Base-by-base conservation (phyloP, 2,113 vertebrate genomes). In the Cyanocitta stelleri region DNA sequence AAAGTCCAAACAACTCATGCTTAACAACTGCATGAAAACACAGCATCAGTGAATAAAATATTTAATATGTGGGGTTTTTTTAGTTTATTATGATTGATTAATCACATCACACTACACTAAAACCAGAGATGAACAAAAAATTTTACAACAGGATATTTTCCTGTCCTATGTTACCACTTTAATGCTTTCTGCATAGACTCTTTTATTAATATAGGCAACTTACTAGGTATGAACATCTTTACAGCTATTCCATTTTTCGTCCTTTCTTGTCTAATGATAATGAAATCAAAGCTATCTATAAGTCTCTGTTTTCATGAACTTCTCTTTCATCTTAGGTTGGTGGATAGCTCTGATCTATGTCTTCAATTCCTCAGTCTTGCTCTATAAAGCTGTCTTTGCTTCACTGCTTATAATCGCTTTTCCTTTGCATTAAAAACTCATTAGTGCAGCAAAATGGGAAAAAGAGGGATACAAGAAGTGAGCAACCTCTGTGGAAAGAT, bases 321-420 rank as follows among this genome's bases (percentile, higher is more conserved):
- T 90, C 83, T 92, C 86, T 94, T 85, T 90, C 82, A 95, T 95
- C 94, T 93, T 82, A 85, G 59, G 48, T 39, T 95, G 48, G 52
- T 90, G 85, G 84, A 68, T 67, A 93, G 93, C 81, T 83, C 58
- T 86, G 73, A 90, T 90, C 61, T 81, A 68, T 85, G 81, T 64
- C 96, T 96, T 97, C 86, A 89, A 77, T 96, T 84, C 58, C 62
- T 80, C 82, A 77, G 76, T 91, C 61, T 58, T 93, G 81, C 82
- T 97, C 93, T 74, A 51, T 81, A 91, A 93, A 93, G 77, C 59
- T 94, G 94, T 90, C 85, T 97, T 94, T 92, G 91, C 96, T 97
- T 97, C 94, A 80, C 37, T 95, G 93, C 85, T 84, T 96, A 91
- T 83, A 90, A 90, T 96, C 64, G n/a, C 76, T 96, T 97, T 89